Conservation (phyloP, 23 tunicate genomes). For the Diplosoma virens region DNA sequence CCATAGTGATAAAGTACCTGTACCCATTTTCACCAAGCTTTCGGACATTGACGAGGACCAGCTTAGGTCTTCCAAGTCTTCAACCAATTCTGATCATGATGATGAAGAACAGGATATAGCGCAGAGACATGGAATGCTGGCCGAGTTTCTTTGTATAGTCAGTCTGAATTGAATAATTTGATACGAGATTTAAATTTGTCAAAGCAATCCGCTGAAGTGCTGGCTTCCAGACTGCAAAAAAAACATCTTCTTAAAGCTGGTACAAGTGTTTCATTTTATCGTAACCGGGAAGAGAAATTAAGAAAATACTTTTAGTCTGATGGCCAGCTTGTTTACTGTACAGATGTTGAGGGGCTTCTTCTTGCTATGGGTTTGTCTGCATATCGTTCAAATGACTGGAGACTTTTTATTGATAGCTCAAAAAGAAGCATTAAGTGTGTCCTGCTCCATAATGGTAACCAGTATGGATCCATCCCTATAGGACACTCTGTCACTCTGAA, state of each 20-base stretch:
- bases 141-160: constrained; percentile 24
- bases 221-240: constrained; percentile 23
- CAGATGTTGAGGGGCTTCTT: too few species aligned
- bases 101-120: constrained; percentile 25
- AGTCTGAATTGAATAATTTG: constrained; percentile 26
- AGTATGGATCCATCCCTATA: too few species aligned
- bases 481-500: too few species aligned
- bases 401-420: too few species aligned
- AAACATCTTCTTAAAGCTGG: constrained; percentile 40
- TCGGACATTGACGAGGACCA: constrained; percentile 8
- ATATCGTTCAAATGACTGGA: too few species aligned
- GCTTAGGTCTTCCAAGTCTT: constrained; percentile 11
- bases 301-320: too few species aligned
- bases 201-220: too few species aligned
- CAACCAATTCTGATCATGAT: constrained; percentile 9
- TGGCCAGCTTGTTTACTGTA: too few species aligned
- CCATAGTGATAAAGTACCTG: constrained; percentile 21
- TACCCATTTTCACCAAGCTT: constrained; percentile 27
- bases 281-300: constrained; percentile 18
- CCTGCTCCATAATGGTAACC: too few species aligned
- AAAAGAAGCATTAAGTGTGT: too few species aligned
- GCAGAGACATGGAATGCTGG: constrained; percentile 16
- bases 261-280: constrained; percentile 43
- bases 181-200: constrained; percentile 39
- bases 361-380: too few species aligned